Evolutionary conservation across 2,797 vertebrate species (phyloP).

Genomic region (Coreius guichenoti): DNA sequence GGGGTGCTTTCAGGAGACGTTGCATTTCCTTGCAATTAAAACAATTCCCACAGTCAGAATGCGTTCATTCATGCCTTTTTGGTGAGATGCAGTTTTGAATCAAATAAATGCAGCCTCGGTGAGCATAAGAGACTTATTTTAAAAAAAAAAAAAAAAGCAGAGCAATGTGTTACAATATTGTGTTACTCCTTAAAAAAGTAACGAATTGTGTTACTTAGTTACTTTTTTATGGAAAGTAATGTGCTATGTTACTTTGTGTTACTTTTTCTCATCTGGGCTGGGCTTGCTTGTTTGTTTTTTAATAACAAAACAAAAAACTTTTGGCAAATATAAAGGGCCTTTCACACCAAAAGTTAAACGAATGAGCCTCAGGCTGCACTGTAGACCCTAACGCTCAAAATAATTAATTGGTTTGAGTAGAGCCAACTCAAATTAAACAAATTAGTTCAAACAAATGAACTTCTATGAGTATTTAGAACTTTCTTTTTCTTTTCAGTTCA

Average conservation of each 20-base stretch:
- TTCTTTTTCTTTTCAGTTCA: no score
- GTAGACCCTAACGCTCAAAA: no score
- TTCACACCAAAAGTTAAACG: no score
- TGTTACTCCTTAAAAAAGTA: background rate
- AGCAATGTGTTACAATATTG: background rate
- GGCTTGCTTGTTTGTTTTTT: background rate
- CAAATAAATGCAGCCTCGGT: background rate
- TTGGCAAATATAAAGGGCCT: no score
- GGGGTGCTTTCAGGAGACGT: background rate
- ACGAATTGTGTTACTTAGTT: background rate
- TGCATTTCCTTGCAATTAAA: background rate
- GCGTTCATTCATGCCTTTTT: background rate
- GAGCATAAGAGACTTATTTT: background rate
- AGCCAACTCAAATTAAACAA: no score
- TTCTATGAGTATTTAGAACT: no score
- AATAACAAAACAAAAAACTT: background rate
- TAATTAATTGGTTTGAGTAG: no score
- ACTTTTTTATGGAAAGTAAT: background rate
- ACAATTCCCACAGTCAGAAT: background rate
- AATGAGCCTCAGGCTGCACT: no score
- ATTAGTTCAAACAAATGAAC: no score
- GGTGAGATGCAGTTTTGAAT: slow-evolving; percentile 20
- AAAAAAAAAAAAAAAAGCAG: background rate
- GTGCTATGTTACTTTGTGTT: background rate
- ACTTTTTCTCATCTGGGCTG: background rate